Evolutionary conservation across 2,888 invertebrate genomes (phyloP).

Genomic region (Hirtodrosophila trivittata): DNA sequence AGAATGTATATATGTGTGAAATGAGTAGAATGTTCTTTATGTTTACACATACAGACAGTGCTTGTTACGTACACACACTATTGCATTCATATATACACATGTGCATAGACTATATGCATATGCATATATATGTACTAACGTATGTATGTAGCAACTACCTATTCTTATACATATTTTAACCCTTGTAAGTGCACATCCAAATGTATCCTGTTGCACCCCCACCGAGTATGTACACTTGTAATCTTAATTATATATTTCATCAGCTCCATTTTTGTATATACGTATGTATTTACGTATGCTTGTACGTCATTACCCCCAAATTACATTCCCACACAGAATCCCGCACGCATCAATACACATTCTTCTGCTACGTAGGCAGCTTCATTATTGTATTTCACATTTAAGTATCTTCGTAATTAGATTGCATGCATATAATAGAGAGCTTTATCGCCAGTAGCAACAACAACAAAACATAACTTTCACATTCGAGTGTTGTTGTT

Average conservation of each 20-base stretch:
- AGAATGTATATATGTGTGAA: slow-evolving; percentile 4
- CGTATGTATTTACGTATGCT: background rate
- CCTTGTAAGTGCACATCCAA: slow-evolving; percentile 1
- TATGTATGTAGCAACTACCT: slow-evolving; percentile 3
- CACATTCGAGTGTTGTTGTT: slow-evolving; percentile 50
- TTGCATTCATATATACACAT: slow-evolving; percentile 1
- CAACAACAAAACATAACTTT: slow-evolving; percentile 54
- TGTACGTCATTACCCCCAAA: background rate
- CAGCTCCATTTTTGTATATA: slow-evolving; percentile 22
- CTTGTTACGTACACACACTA: too few relatives aligned
- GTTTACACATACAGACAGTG: background rate
- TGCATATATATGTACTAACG: background rate
- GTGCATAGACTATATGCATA: slow-evolving; percentile 3
- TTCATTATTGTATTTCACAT: slow-evolving; percentile 39
- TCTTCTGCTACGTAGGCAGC: slow-evolving; percentile 33
- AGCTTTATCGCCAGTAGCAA: slow-evolving; percentile 26
- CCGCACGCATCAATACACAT: slow-evolving; percentile 23
- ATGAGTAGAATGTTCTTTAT: background rate
- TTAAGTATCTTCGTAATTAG: slow-evolving; percentile 38
- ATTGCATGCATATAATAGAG: slow-evolving; percentile 40
- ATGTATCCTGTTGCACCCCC: slow-evolving; percentile 35
- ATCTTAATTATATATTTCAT: slow-evolving; percentile 45
- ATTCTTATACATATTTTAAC: slow-evolving; percentile 14
- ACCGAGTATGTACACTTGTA: slow-evolving; percentile 12
- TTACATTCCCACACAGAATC: background rate